Evolutionary conservation across 2,888 invertebrate genomes (phyloP).

Genomic region (Acanthococcus lagerstroemiae): DNA sequence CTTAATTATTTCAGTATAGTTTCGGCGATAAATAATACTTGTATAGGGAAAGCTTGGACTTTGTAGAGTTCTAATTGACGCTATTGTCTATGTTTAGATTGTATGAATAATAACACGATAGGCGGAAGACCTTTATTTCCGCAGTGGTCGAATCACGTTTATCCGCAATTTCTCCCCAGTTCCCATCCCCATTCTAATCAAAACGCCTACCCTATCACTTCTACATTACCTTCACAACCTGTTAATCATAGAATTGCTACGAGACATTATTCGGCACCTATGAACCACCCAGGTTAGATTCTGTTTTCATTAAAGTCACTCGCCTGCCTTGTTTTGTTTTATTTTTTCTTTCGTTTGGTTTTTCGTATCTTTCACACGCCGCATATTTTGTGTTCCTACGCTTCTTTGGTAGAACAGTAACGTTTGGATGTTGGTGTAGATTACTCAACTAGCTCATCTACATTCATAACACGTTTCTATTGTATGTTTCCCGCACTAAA

Average conservation of each 20-base stretch:
- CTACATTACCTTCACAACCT: slow-evolving; percentile 24
- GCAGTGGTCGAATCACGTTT: slow-evolving; percentile 90
- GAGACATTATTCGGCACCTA: slow-evolving; percentile 24
- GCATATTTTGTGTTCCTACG: too few relatives aligned
- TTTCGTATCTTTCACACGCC: too few relatives aligned
- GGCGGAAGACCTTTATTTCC: slow-evolving; percentile 77
- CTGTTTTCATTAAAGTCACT: background rate
- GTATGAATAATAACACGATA: slow-evolving; percentile 27
- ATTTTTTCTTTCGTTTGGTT: background rate
- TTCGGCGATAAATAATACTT: too few relatives aligned
- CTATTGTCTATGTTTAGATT: slow-evolving; percentile 21
- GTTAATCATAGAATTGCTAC: slow-evolving; percentile 27
- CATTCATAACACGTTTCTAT: too few relatives aligned
- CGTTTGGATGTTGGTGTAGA: too few relatives aligned
- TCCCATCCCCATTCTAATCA: slow-evolving; percentile 53
- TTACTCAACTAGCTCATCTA: too few relatives aligned
- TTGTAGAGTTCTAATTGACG: background rate
- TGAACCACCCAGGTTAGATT: slow-evolving; percentile 22
- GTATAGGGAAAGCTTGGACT: background rate
- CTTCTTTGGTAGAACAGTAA: too few relatives aligned
- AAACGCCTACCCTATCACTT: slow-evolving; percentile 18
- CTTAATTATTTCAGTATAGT: too few relatives aligned
- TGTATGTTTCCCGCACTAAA: too few relatives aligned
- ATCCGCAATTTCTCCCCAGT: slow-evolving; percentile 86
- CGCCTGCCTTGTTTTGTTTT: background rate